Evolutionary conservation across 2,888 invertebrate species (phyloP).

Genomic region (Gonocerus acuteangulatus): DNA sequence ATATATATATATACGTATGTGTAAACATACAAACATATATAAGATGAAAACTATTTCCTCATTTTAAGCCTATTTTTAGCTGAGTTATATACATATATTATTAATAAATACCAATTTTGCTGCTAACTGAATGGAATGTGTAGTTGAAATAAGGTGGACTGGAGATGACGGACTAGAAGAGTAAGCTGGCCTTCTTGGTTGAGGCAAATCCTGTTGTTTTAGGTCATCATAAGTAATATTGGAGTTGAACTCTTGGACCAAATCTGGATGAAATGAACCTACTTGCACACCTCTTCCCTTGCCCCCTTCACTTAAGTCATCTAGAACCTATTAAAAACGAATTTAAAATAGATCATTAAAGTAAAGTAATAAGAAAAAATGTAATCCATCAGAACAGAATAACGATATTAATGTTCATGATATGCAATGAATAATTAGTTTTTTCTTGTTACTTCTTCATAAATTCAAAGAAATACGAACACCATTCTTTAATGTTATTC

Average conservation of each 20-base stretch:
- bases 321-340: conserved; percentile 54
- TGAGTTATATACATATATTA: too few relatives aligned
- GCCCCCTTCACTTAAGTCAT: conserved; percentile 53
- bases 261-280: conserved; percentile 45
- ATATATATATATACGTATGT: too few relatives aligned
- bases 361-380: conserved; percentile 7
- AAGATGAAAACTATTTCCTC: too few relatives aligned
- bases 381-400: neutral
- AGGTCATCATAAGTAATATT: conserved; percentile 64
- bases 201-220: conserved; percentile 38
- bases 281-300: conserved; percentile 47
- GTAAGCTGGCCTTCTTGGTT: conserved; percentile 27
- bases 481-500: too few relatives aligned
- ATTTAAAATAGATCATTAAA: conserved; percentile 28
- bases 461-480: too few relatives aligned
- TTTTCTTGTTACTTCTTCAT: too few relatives aligned
- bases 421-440: too few relatives aligned
- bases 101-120: conserved; percentile 49
- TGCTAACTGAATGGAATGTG: conserved; percentile 51
- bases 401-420: too few relatives aligned
- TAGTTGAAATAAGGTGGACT: conserved; percentile 39
- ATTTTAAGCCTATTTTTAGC: too few relatives aligned
- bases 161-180: conserved; percentile 35
- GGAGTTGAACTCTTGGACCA: conserved; percentile 63
- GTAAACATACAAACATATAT: too few relatives aligned